phyloP scores from a whole-genome alignment of 2,797 vertebrate species.

The Anableps anableps region DNA sequence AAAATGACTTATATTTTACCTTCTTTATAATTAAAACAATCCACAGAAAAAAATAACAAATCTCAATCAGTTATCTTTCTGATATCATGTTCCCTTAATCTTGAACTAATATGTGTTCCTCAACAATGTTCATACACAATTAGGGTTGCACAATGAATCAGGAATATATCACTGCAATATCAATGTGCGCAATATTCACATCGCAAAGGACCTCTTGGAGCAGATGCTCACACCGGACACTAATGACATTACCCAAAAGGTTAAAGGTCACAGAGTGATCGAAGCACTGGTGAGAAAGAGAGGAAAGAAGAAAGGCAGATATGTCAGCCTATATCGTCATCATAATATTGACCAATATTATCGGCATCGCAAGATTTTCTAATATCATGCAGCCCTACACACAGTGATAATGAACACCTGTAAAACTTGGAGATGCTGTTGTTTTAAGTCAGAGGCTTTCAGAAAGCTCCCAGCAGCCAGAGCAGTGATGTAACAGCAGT shows the following conservation, averaged over 20 bases:
- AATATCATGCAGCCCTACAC: too few relatives aligned
- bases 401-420: not conserved
- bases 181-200: not conserved
- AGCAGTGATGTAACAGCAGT: not conserved
- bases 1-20: slow-evolving; percentile 4
- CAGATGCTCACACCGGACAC: not conserved
- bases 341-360: not conserved
- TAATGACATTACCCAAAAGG: not conserved
- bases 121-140: too few relatives aligned
- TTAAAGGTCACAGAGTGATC: not conserved
- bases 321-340: too few relatives aligned
- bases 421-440: not conserved
- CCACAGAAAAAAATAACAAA: not conserved
- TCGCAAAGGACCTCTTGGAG: not conserved
- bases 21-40: not conserved
- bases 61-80: not conserved
- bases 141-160: not conserved
- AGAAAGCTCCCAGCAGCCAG: not conserved
- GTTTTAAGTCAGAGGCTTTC: not conserved
- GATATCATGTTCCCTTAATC: not conserved
- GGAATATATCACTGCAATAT: not conserved
- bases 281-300: not conserved
- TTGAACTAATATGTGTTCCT: not conserved
- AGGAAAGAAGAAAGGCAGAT: too few relatives aligned
- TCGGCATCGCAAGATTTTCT: too few relatives aligned